A percentile compares a stretch with the other conserved stretches of the same genome.
Evolutionary conservation across 2,113 vertebrate species (phyloP).

Genomic region (Myotis yumanensis): DNA sequence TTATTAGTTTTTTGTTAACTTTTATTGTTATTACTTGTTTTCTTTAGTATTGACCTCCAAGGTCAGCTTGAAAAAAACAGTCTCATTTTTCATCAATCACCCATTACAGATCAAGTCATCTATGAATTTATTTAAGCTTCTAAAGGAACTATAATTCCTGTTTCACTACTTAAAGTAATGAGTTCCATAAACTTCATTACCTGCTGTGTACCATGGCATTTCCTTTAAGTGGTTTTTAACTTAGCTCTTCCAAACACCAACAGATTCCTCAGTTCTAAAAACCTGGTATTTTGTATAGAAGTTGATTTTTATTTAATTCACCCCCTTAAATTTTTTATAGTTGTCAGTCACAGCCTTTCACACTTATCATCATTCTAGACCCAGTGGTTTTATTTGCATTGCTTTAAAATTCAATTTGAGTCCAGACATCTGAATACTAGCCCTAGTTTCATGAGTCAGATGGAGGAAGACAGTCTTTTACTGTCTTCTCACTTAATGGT

Average conservation of each 20-base stretch:
- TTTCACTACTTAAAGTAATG: constrained; percentile 59
- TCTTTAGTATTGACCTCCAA: neutral
- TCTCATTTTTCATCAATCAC: constrained; percentile 60
- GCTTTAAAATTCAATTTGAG: neutral
- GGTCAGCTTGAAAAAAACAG: constrained; percentile 37
- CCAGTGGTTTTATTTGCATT: neutral
- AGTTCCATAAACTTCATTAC: constrained; percentile 52
- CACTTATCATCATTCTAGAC: neutral
- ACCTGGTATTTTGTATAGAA: neutral
- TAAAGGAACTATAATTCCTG: constrained; percentile 36
- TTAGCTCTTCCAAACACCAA: constrained; percentile 17
- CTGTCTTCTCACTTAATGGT: neutral
- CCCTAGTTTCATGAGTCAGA: neutral
- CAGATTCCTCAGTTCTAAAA: neutral
- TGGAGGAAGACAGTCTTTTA: neutral
- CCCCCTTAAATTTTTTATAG: neutral
- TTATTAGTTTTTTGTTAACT: constrained; percentile 3
- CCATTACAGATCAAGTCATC: constrained; percentile 54
- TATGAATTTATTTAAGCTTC: constrained; percentile 63
- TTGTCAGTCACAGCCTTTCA: neutral
- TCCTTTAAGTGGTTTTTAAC: constrained; percentile 55
- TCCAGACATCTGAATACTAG: neutral
- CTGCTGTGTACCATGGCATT: constrained; percentile 32
- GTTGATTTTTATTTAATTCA: constrained; percentile 28
- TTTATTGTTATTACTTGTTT: constrained; percentile 3